These are phyloP conservation scores for Sorex maritimensis DNA, from an alignment of 2,797 vertebrate genomes.

Conservation along the genomic window DNA sequence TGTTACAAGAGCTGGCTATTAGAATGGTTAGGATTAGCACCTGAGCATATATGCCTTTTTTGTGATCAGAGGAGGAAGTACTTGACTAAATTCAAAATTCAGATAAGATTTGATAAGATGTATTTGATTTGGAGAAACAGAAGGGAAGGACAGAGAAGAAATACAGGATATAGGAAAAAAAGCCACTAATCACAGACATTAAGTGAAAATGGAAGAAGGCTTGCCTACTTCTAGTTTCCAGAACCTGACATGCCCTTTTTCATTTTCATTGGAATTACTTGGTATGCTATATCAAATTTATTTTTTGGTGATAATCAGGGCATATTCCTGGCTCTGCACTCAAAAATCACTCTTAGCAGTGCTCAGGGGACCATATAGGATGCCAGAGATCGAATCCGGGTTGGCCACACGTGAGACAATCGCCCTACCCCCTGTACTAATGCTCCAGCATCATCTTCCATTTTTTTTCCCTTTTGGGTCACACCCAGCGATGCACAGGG, in stretches of 20 bases:
- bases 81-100: not conserved
- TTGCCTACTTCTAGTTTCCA: not conserved
- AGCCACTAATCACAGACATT: not conserved
- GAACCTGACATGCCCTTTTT: no score
- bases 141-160: not conserved
- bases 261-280: no score
- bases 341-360: no score
- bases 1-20: not conserved
- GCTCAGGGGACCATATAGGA: no score
- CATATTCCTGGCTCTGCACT: no score
- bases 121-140: not conserved
- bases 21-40: not conserved
- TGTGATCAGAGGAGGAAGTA: not conserved
- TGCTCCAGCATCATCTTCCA: not conserved
- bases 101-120: not conserved
- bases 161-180: constrained; percentile 6
- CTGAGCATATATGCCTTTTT: not conserved
- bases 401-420: no score
- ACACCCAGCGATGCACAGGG: no score
- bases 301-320: no score
- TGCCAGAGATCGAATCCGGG: no score
- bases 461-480: no score
- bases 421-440: no score
- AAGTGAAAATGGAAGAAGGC: constrained; percentile 11
- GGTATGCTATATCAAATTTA: no score